Evolutionary conservation across 2,888 invertebrate species (phyloP).

Genomic region (Aspidiotus rigidus): DNA sequence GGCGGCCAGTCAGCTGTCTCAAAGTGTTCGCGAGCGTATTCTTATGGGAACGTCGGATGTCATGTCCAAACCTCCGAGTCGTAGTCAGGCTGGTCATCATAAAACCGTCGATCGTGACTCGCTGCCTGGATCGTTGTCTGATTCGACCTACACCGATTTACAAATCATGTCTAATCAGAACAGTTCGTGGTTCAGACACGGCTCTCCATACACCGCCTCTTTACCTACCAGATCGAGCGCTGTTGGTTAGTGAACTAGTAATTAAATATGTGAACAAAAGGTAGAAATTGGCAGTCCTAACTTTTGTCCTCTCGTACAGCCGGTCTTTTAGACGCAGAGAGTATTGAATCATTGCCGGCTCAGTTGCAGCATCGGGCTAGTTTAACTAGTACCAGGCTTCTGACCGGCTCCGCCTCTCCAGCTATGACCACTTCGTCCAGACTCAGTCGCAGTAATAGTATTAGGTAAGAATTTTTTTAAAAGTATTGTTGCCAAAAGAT

Average conservation of each 20-base stretch:
- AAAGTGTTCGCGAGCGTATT: constrained; percentile 72
- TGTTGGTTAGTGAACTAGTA: constrained; percentile 38
- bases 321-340: constrained; percentile 56
- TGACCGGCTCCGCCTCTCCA: constrained; percentile 42
- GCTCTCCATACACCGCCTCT: constrained; percentile 48
- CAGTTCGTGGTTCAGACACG: constrained; percentile 65
- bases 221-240: constrained; percentile 40
- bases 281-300: background rate
- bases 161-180: constrained; percentile 35
- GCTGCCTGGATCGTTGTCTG: constrained; percentile 63
- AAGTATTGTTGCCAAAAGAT: no score
- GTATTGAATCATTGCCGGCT: constrained; percentile 58
- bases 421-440: constrained; percentile 38
- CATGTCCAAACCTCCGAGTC: constrained; percentile 34
- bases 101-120: constrained; percentile 34
- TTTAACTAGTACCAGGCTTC: constrained; percentile 60
- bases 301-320: constrained; percentile 34
- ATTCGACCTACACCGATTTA: constrained; percentile 63
- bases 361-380: constrained; percentile 61
- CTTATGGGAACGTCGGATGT: constrained; percentile 73
- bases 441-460: constrained; percentile 69
- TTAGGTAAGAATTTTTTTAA: constrained; percentile 60
- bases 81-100: constrained; percentile 19
- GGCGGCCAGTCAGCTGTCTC: constrained; percentile 75
- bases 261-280: background rate